Evolutionary conservation across 2,888 invertebrate genomes (phyloP), one percentile per base, ranked within the genome.

Genomic region (Melipona beecheii): DNA sequence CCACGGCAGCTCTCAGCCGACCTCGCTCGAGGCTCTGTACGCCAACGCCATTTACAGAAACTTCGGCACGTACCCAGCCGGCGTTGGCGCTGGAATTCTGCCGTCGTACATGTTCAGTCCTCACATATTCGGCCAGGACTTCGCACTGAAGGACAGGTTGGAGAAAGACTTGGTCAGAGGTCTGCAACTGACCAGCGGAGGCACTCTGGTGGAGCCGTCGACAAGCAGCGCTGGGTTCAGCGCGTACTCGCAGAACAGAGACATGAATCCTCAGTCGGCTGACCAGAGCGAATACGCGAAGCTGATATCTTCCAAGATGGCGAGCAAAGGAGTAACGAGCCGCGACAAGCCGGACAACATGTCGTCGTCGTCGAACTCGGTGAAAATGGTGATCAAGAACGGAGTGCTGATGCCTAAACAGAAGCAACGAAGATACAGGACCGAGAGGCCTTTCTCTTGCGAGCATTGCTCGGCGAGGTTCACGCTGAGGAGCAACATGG

Each of bases 401-500:
- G 98, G 98, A 0, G 97, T 98, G 0, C 95, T 98, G 3, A 98
- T 98, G 97, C 98, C 98, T 1, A 98, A 98, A 91, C 98, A 98
- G 92, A 98, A 98, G 91, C 98, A 98, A 94, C 95, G 98, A 72
- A 96, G 98, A 64, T 98, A 98, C 93, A 96, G 98, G 82, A 98
- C 98, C 36, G 98, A 98, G 93, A 95, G 98, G 49, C 98, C 98
- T 0, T 98, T 98, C 94, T 97, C 97, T 0, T 99, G 98, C 93
- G 97, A 98, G 80, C 97, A 98, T 92, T 98, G 99, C 94, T 97
- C 98, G 0, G 98, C 98, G 0, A 95, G 98, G 75, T 99, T 99
- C 92, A 98, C 98, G 0, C 95, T 98, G 19, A 96, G 98, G n/a
- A 98, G 98, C 17, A 98, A 99, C 91, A 98, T 98, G 98, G 98